Conservation (phyloP, 2,113 vertebrate species). For the Nibea albiflora region DNA sequence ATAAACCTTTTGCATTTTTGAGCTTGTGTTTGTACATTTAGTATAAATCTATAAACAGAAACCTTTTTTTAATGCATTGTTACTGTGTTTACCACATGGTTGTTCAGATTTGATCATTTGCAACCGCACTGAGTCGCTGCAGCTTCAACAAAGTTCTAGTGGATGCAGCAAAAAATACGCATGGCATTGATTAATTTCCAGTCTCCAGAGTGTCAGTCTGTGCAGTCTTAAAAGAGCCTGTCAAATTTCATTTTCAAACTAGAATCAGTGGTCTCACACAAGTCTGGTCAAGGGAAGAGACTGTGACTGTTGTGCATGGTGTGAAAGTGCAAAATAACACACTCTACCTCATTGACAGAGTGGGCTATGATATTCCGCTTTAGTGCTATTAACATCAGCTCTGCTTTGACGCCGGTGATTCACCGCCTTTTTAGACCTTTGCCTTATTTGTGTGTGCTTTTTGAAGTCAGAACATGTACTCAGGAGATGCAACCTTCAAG, state of each 20-base stretch:
- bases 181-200: neutral
- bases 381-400: conserved; percentile 58
- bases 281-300: conserved; percentile 46
- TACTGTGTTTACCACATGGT: neutral
- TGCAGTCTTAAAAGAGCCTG: neutral
- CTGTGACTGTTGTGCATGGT: conserved; percentile 68
- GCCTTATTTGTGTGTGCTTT: conserved; percentile 42
- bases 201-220: neutral
- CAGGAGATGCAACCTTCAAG: conserved; percentile 46
- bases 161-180: conserved; percentile 2
- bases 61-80: neutral
- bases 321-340: conserved; percentile 62
- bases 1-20: neutral
- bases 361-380: conserved; percentile 48
- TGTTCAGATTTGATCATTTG: neutral
- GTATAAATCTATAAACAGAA: neutral
- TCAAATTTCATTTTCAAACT: conserved; percentile 26
- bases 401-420: conserved; percentile 65
- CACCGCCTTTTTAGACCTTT: conserved; percentile 28
- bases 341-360: conserved; percentile 63
- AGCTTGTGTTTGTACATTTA: neutral
- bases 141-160: neutral
- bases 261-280: neutral
- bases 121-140: neutral
- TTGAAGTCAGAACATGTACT: conserved; percentile 39